Evolutionary conservation across 2,888 invertebrate genomes (phyloP), one percentile per base, ranked within the genome.

Genomic region (Cosmorhoe ocellata): DNA sequence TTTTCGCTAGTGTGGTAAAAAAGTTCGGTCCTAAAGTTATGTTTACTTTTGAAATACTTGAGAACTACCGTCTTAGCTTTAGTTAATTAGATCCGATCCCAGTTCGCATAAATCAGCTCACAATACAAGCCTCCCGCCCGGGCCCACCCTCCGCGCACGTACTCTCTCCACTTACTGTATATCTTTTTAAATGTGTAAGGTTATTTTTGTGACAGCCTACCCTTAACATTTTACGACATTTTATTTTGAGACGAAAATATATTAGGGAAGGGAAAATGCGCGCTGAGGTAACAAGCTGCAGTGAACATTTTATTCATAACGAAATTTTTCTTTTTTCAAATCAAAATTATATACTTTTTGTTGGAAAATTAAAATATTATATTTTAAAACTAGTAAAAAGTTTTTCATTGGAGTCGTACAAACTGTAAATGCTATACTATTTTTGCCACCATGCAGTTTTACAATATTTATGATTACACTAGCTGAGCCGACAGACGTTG

Each of bases 171-270:
- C 61, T 75, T 75, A 79, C 78, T 76, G 77, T 84, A 82, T 81
- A 80, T 85, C 84, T 83, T 79, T 84, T 84, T 83, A 81, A 85
- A 86, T 78, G 79, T 74, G 77, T 74, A 74, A 72, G 71, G 81
- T 77, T 84, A 86, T 86, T 86, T 84, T 85, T 86, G 75, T 86
- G 87, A 86, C 87, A 86, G 79, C 76, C 71, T 55, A 56, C 76
- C 73, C 71, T 65, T 66, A 69, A 68, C 71, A 69, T 75, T 70
- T 73, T 70, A 67, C 69, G 69, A 69, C 64, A 67, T 68, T 76
- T 76, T 71, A 73, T 73, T 67, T 62, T 59, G 60, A 62, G 51
- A 61, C 43, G 55, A 58, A 61, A 64, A 63, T 57, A 56, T 51
- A 55, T 61, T 55, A 56, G 51, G 46, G 31, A 36, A 46, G 53